Evolutionary conservation across 2,797 vertebrate species (phyloP), one percentile per base, ranked within the genome.

Genomic region (Pterois miles): DNA sequence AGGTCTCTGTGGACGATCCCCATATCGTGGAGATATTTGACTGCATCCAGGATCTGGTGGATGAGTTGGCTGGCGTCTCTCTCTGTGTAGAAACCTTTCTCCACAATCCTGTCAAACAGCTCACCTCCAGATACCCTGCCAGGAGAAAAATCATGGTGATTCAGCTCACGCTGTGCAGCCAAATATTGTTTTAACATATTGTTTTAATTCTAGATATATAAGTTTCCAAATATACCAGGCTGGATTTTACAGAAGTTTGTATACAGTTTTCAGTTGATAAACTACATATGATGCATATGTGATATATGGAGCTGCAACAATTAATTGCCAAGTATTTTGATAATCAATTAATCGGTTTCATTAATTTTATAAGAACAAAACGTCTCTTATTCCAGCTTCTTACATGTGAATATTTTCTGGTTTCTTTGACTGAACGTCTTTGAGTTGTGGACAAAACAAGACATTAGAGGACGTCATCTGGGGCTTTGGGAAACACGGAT

Each of bases 51-150:
- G 84, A 99, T 98, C 94, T 99, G 98, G 80, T 94, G 95, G 90
- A 99, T 99, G 89, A 99, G 97, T 75, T 97, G 89, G 60, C 98
- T 99, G 94, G 98, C 98, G 0, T 99, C 98, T 84, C 97, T 95
- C 89, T 99, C 98, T 0, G 98, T 99, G 92, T 99, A 99, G 94
- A 99, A 99, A 10, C 98, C 98, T 88, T 99, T 99, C 89, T 99
- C 98, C 86, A 99, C 97, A 1, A 99, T 99, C 90, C 98, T 95
- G 92, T 99, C 98, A 8, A 99, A 99, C 71, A 99, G 94, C 77
- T 99, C 98, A 1, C 98, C 98, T 1, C 98, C 98, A 0, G 98
- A 99, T 38, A 99, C 98, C 56, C 98, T 99, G 89, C 10, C n/a
- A 72, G 65, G 43, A 4, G 27, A 14, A 71, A 46, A 85, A 29